phyloP scores from a whole-genome alignment of 2,797 vertebrate genomes.

The Picus viridis region DNA sequence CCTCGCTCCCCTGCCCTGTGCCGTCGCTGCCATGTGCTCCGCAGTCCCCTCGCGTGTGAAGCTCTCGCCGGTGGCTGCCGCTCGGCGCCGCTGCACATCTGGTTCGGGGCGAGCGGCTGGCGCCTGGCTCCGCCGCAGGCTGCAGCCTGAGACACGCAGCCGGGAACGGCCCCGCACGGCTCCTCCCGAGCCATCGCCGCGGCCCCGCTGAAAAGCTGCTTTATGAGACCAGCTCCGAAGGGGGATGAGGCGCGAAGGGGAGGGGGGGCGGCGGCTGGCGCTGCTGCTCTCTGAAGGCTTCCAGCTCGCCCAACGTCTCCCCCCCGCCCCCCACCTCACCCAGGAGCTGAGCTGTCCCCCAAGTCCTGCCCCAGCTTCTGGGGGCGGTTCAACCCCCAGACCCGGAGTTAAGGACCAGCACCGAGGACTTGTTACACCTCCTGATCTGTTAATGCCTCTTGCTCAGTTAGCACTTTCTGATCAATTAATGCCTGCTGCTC shows the following conservation, averaged over 20 bases:
- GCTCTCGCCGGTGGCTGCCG: slow-evolving; percentile 73
- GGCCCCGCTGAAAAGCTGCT: slow-evolving; percentile 70
- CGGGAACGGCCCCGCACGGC: slow-evolving; percentile 76
- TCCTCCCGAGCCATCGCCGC: slow-evolving; percentile 65
- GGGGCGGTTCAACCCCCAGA: not conserved
- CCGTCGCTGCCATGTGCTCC: slow-evolving; percentile 72
- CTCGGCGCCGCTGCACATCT: slow-evolving; percentile 85
- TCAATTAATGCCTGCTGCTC: not conserved
- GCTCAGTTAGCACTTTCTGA: no score
- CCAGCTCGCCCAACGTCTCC: not conserved
- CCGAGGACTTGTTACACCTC: not conserved
- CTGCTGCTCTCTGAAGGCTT: not conserved
- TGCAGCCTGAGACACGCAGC: slow-evolving; percentile 78
- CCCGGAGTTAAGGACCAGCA: not conserved
- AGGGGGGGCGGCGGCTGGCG: slow-evolving; percentile 34
- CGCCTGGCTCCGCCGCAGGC: slow-evolving; percentile 84
- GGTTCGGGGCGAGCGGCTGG: slow-evolving; percentile 83
- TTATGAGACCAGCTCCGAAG: slow-evolving; percentile 43
- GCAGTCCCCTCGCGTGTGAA: slow-evolving; percentile 79
- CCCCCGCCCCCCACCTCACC: not conserved
- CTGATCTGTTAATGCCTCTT: not conserved
- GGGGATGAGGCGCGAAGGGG: slow-evolving; percentile 51
- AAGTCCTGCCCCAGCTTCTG: not conserved
- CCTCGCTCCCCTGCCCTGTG: slow-evolving; percentile 14
- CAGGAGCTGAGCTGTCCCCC: not conserved